Percentiles rank a stretch among this genome's conserved stretches.
Evolutionary conservation across 2,113 vertebrate genomes (phyloP).

Genomic region (Archilochus colubris): DNA sequence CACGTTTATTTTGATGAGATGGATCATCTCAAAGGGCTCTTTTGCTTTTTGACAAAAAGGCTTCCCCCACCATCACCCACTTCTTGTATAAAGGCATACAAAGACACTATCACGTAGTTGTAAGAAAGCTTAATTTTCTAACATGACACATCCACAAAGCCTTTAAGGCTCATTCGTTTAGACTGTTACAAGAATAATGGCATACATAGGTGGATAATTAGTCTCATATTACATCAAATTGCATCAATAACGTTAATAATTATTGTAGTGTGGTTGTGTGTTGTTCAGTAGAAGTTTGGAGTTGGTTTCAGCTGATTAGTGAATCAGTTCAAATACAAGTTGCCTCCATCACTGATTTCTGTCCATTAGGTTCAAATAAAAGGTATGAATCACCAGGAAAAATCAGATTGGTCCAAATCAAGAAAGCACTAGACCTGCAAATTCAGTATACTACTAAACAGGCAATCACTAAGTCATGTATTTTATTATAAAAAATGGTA

Average conservation of each 20-base stretch:
- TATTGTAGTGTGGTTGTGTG: background rate
- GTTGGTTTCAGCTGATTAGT: conserved; percentile 36
- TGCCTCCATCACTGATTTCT: conserved; percentile 2
- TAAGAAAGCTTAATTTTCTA: conserved; percentile 67
- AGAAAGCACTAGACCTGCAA: background rate
- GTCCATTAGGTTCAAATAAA: conserved; percentile 24
- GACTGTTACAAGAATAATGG: conserved; percentile 53
- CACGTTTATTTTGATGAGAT: conserved; percentile 71
- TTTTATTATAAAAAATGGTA: background rate
- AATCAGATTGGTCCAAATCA: background rate
- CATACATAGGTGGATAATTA: conserved; percentile 61
- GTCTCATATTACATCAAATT: conserved; percentile 34
- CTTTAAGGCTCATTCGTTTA: conserved; percentile 43
- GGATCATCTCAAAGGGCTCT: conserved; percentile 64
- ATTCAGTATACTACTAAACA: background rate
- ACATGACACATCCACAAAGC: conserved; percentile 55
- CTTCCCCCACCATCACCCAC: conserved; percentile 6
- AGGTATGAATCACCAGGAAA: conserved; percentile 36
- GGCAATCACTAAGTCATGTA: background rate
- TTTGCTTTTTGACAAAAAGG: conserved; percentile 38
- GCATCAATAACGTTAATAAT: conserved; percentile 17
- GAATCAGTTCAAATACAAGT: conserved; percentile 36
- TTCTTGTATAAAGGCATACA: conserved; percentile 59
- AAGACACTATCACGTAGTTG: conserved; percentile 29
- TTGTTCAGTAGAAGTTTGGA: conserved; percentile 41